Base-by-base conservation (phyloP, 2,888 invertebrate species). In the Cephus pulcher region DNA sequence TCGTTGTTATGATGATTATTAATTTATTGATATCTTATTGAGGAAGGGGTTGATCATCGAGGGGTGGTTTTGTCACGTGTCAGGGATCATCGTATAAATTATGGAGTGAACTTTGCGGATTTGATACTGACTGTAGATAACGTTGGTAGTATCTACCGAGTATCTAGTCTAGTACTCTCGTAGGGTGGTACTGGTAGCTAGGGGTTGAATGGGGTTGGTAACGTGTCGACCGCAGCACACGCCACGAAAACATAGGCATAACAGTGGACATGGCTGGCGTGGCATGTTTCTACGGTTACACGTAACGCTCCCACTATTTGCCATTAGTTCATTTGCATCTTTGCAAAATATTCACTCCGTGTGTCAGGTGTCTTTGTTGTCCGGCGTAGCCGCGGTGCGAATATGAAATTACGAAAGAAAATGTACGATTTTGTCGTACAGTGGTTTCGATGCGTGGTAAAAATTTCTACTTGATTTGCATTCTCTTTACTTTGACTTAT, bases 321-420 rank as follows among this genome's bases (percentile, higher is more conserved):
- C 12, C 69, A 69, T 74, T 74, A 80, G 80, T 84, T 84, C 83
- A 86, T 85, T 85, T 84, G 82, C 85, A 84, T 85, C 82, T 79
- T 84, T 75, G 79, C 75, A 78, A 83, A 80, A 83, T 82, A 78
- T 79, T 80, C 77, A 34, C 73, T 73, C 30, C 37, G 69, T 30
- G 74, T 73, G 77, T 75, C 73, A 78, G 74, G 73, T 80, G 75
- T 82, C 70, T 75, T 78, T 74, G 78, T 75, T 82, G 76, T 76
- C 73, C 76, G 69, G 68, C 40, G 77, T 78, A 73, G 37, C 37
- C 37, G 37, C 15, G 4, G 37, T 37, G 37, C 37, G 37, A 37
- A 15, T 37, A 37, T 37, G 12, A 15, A 37, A 37, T 37, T 12
- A 37, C 37, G 37, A 37, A 37, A 37, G 37, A 37, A 15, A 37